Conservation (phyloP, 2,113 vertebrate genomes). For the Sciurus niger region DNA sequence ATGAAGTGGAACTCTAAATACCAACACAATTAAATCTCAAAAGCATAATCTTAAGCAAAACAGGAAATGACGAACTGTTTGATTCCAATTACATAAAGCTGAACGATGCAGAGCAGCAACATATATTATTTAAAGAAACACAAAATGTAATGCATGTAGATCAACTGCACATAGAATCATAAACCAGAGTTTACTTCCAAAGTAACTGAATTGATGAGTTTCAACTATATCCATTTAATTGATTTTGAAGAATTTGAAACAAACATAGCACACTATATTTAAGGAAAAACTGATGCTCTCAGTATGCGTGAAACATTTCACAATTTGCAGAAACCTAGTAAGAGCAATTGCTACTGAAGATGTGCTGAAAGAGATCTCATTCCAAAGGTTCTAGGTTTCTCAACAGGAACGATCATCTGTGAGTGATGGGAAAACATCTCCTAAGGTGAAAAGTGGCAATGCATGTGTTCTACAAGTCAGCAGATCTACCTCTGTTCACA, state of each 20-base stretch:
- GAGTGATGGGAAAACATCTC: background rate
- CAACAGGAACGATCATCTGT: background rate
- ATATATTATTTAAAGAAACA: background rate
- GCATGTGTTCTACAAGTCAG: background rate
- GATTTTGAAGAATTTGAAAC: background rate
- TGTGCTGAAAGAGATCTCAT: background rate
- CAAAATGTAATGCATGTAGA: background rate
- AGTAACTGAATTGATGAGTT: background rate
- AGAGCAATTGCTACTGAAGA: background rate
- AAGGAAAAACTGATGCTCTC: background rate
- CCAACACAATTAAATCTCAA: constrained; percentile 21
- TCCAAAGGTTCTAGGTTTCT: background rate
- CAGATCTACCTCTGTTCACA: background rate
- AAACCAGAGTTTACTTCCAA: background rate
- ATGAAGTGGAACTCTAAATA: background rate
- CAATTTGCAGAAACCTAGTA: background rate
- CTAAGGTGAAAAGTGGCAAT: background rate
- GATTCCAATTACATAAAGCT: background rate
- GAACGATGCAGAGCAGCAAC: background rate
- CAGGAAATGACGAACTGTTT: background rate
- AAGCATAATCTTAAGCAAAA: constrained; percentile 5
- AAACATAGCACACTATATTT: background rate
- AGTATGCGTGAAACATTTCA: constrained; percentile 6
- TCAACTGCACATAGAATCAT: background rate
- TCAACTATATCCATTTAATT: background rate